Evolutionary conservation across 2,888 invertebrate genomes (phyloP).

Genomic region (Hetaerina titia): DNA sequence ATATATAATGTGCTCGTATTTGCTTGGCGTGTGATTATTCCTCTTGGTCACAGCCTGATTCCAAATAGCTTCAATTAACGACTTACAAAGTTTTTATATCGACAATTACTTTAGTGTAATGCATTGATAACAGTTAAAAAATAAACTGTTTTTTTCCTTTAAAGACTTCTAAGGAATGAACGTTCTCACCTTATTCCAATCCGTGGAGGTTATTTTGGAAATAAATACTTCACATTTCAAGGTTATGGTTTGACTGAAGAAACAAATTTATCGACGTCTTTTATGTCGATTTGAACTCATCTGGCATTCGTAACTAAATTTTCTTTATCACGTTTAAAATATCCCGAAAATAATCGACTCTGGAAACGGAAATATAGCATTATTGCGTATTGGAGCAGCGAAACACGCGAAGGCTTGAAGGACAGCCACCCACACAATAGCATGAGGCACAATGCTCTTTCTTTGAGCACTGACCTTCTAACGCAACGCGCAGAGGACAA

Average conservation of each 20-base stretch:
- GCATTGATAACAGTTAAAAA: neutral
- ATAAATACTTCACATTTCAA: no score
- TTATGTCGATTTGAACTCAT: neutral
- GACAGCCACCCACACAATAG: neutral
- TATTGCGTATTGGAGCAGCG: neutral
- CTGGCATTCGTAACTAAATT: neutral
- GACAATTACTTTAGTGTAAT: neutral
- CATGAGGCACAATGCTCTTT: neutral
- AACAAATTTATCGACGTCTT: neutral
- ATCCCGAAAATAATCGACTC: neutral
- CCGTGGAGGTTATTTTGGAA: no score
- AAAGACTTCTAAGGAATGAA: no score
- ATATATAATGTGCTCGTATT: no score
- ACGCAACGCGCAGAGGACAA: neutral
- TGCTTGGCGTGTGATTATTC: no score
- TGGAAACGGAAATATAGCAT: neutral
- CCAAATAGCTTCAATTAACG: no score
- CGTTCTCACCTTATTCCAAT: no score
- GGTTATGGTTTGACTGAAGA: neutral
- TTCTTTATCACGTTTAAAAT: neutral
- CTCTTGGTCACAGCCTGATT: no score
- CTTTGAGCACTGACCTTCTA: neutral
- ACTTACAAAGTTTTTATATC: no score
- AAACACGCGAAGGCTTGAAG: neutral
- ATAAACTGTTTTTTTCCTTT: no score